Evolutionary conservation across 2,113 vertebrate genomes (phyloP).

Genomic region (Oceanodroma tethys): DNA sequence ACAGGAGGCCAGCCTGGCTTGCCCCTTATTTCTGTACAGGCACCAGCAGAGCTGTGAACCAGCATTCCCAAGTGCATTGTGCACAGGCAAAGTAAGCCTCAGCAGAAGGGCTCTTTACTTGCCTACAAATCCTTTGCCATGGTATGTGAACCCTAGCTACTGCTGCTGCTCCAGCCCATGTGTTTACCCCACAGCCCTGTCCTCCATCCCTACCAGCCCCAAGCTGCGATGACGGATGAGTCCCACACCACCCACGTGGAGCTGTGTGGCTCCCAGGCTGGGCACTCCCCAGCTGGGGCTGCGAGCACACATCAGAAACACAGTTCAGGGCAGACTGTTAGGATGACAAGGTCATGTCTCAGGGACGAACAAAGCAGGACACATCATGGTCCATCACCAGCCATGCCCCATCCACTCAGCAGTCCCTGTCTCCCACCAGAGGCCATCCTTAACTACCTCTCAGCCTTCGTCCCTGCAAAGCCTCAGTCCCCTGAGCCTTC

Average conservation of each 20-base stretch:
- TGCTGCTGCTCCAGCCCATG: neutral
- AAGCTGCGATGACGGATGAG: neutral
- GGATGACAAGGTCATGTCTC: neutral
- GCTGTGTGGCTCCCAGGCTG: neutral
- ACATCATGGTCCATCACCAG: neutral
- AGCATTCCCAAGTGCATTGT: neutral
- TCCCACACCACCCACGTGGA: fast-evolving
- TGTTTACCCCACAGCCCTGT: neutral
- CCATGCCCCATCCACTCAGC: too few relatives aligned
- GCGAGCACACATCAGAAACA: neutral
- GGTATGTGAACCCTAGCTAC: too few relatives aligned
- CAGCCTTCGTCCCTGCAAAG: neutral
- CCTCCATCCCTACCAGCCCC: neutral
- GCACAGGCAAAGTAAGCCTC: neutral
- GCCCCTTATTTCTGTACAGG: neutral
- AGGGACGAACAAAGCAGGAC: neutral
- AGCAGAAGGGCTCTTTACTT: neutral
- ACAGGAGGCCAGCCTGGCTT: neutral
- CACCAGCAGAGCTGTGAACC: neutral
- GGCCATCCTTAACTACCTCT: neutral
- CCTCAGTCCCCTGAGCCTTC: neutral
- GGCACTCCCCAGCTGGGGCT: neutral
- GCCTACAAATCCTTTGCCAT: neutral
- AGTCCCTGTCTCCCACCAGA: neutral
- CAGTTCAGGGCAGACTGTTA: neutral